Conservation (phyloP, 2,888 invertebrate genomes). For the Agonopterix subpropinquella region DNA sequence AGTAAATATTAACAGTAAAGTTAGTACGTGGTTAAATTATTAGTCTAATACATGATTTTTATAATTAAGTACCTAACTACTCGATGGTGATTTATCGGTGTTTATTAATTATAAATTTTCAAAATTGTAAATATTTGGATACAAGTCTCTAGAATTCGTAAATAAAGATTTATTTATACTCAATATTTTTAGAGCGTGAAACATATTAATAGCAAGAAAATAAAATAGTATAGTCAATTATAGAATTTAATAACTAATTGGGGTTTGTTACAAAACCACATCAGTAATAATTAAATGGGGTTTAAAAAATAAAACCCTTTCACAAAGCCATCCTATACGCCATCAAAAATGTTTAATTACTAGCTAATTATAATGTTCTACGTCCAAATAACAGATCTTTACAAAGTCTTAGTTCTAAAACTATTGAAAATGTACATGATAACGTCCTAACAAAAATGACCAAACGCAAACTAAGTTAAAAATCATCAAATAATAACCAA, state of each 20-base stretch:
- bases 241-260: too few species aligned
- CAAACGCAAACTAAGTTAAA: too few species aligned
- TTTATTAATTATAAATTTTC: slow-evolving; percentile 24
- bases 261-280: too few species aligned
- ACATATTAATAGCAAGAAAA: too few species aligned
- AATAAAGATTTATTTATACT: not conserved
- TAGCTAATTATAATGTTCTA: slow-evolving; percentile 11
- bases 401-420: slow-evolving; percentile 10
- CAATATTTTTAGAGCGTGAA: too few species aligned
- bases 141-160: slow-evolving; percentile 6
- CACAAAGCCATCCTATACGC: not conserved
- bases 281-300: too few species aligned
- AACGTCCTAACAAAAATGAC: not conserved
- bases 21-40: slow-evolving; percentile 41
- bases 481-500: too few species aligned
- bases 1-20: slow-evolving; percentile 37
- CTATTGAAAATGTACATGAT: slow-evolving; percentile 8
- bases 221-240: too few species aligned
- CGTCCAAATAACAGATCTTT: slow-evolving; percentile 10
- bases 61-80: slow-evolving; percentile 55
- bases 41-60: slow-evolving; percentile 39
- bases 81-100: slow-evolving; percentile 34
- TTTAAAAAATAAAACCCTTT: too few species aligned
- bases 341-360: slow-evolving; percentile 10
- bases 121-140: slow-evolving; percentile 14